Conservation (phyloP, 2,113 vertebrate species). For the Perccottus glenii region DNA sequence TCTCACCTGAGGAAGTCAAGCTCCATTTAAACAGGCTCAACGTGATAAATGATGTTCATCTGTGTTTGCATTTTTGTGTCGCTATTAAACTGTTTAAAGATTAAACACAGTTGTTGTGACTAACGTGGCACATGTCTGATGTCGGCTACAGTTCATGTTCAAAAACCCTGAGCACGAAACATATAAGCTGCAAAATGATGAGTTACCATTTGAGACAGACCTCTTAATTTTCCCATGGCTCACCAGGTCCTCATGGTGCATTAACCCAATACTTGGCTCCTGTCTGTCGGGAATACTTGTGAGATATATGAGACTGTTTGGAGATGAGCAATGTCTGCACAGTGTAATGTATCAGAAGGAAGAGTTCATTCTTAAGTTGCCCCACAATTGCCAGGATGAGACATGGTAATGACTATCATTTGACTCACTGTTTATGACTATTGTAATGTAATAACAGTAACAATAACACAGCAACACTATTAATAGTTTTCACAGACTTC, state of each 20-base stretch:
- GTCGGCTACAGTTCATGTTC: too few species aligned
- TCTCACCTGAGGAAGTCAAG: not conserved
- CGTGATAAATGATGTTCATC: not conserved
- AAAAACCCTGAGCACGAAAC: not conserved
- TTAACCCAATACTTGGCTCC: slow-evolving; percentile 12
- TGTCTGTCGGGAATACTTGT: slow-evolving; percentile 34
- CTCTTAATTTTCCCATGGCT: slow-evolving; percentile 19
- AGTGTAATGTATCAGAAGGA: not conserved
- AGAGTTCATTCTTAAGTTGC: too few species aligned
- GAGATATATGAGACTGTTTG: slow-evolving; percentile 1
- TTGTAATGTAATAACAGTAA: too few species aligned
- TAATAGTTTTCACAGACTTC: too few species aligned
- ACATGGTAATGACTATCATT: too few species aligned
- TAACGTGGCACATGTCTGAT: not conserved
- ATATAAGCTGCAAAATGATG: slow-evolving; percentile 6
- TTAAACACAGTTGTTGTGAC: not conserved
- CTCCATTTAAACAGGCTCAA: not conserved
- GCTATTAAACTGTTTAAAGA: not conserved
- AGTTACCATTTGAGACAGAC: slow-evolving; percentile 43
- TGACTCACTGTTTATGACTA: too few species aligned
- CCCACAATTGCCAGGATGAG: too few species aligned
- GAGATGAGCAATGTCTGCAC: not conserved
- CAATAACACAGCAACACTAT: too few species aligned
- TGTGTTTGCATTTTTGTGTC: not conserved
- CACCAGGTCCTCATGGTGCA: slow-evolving; percentile 29